Evolutionary conservation across 2,113 vertebrate genomes (phyloP), one percentile per base, ranked within the genome.

Genomic region (Osmerus eperlanus): DNA sequence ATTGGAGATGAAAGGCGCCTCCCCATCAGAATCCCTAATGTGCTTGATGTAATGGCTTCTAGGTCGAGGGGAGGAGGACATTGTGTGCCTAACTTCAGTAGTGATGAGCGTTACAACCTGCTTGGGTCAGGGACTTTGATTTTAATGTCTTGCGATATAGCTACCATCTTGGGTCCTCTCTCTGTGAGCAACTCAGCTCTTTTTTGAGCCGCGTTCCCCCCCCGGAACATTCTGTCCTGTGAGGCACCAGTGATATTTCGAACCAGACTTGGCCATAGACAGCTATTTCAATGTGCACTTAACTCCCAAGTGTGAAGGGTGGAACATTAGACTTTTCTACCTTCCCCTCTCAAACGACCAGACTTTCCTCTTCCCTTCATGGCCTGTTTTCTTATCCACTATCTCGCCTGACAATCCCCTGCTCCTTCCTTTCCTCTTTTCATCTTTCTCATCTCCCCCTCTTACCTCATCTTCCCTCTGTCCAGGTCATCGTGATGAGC

Each of bases 401-500:
- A 61, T 28, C 13, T 23, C 36, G 54, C 12, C 19, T 29, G 25
- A 65, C 28, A 29, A 14, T 19, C 64, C 13, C 36, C 7, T 51
- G 3, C 8, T 1, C n/a, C 15, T 15, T 12, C 19, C 14, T n/a
- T 47, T 25, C 29, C 2, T 70, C 54, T 21, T n/a, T 47, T 25
- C 29, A 1, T 70, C 54, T 21, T 14, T 13, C 29, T 3, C 19
- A n/a, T 61, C 53, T 18, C 15, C 36, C 16, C 2, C 16, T 28
- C 3, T 51, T 16, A 23, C 23, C 36, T 8, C 53, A 7, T 56
- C 52, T 65, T n/a, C 13, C n/a, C 60, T 19, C 19, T 13, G 3
- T 23, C 47, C 73, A 98, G 97, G 95, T 99, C 77, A 98, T 98
- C 71, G 94, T 98, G 78, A 99, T 98, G 96, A 98, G 96, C 3